These are phyloP conservation scores for Corythoichthys haematopterus DNA, from an alignment of 2,113 vertebrate species.

Conservation along the genomic window DNA sequence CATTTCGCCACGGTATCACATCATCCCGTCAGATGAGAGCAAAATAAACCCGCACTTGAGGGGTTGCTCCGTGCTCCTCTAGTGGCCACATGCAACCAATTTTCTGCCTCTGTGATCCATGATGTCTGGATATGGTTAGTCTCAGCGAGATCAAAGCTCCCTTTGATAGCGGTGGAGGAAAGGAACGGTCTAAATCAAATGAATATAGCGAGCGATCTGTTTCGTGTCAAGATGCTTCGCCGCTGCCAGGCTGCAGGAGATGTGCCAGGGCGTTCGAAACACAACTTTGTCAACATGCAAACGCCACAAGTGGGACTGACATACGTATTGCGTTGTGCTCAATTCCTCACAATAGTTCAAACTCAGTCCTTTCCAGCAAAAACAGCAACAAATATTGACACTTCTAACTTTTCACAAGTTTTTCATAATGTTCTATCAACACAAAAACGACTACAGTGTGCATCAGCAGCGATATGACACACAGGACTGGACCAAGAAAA, in stretches of 20 bases:
- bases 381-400: too few species aligned
- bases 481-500: not conserved
- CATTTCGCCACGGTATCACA: slow-evolving; percentile 23
- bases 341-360: not conserved
- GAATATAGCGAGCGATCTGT: slow-evolving; percentile 69
- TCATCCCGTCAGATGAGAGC: slow-evolving; percentile 64
- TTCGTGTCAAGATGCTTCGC: slow-evolving; percentile 68
- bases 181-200: slow-evolving; percentile 73
- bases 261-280: slow-evolving; percentile 29
- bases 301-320: not conserved
- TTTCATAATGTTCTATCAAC: not conserved
- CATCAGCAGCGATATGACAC: slow-evolving; percentile 14
- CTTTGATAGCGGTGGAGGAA: slow-evolving; percentile 78
- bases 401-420: too few species aligned
- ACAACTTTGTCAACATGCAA: not conserved
- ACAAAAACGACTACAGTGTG: slow-evolving; percentile 3
- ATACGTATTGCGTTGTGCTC: not conserved
- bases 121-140: slow-evolving; percentile 93
- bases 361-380: not conserved
- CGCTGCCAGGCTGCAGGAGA: slow-evolving; percentile 47
- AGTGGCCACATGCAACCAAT: slow-evolving; percentile 85
- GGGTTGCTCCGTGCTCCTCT: slow-evolving; percentile 74
- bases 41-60: slow-evolving; percentile 78
- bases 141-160: slow-evolving; percentile 84
- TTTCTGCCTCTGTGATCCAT: slow-evolving; percentile 78